Evolutionary conservation across 2,113 vertebrate species (phyloP).

Genomic region (Oreochromis aureus): DNA sequence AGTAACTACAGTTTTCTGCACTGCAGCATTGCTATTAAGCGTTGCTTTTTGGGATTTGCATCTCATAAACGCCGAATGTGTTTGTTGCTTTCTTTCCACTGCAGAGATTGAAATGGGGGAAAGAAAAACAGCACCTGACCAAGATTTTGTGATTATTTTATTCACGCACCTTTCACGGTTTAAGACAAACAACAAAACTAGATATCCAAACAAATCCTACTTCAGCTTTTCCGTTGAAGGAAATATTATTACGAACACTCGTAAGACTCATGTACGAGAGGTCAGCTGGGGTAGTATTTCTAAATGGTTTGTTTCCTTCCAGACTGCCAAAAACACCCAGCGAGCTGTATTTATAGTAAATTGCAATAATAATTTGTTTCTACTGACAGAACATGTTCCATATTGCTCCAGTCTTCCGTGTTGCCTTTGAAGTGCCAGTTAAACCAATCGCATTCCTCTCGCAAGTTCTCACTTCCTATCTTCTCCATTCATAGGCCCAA

Average conservation of each 20-base stretch:
- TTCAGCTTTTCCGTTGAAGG: background rate
- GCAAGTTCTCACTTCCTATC: slow-evolving; percentile 46
- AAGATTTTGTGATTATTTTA: background rate
- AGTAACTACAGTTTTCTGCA: background rate
- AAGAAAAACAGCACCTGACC: background rate
- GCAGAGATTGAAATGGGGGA: background rate
- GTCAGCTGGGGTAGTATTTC: slow-evolving; percentile 27
- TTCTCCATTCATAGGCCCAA: slow-evolving; percentile 41
- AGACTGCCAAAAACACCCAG: slow-evolving; percentile 27
- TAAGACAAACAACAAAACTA: background rate
- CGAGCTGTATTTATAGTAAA: slow-evolving; percentile 49
- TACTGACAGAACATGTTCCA: slow-evolving; percentile 43
- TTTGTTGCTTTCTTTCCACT: background rate
- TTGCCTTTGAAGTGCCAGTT: slow-evolving; percentile 30
- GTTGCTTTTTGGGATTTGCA: background rate
- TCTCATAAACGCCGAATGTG: background rate
- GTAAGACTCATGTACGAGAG: background rate
- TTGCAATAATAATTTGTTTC: slow-evolving; percentile 48
- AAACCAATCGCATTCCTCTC: slow-evolving; percentile 46
- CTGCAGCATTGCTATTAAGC: background rate
- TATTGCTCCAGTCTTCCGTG: slow-evolving; percentile 21
- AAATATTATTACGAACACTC: slow-evolving; percentile 5
- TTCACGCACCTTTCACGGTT: background rate
- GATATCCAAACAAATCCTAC: background rate
- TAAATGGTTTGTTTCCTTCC: slow-evolving; percentile 36